Conservation (phyloP, 2,888 invertebrate genomes). For the Ptycholaimellus sp. region DNA sequence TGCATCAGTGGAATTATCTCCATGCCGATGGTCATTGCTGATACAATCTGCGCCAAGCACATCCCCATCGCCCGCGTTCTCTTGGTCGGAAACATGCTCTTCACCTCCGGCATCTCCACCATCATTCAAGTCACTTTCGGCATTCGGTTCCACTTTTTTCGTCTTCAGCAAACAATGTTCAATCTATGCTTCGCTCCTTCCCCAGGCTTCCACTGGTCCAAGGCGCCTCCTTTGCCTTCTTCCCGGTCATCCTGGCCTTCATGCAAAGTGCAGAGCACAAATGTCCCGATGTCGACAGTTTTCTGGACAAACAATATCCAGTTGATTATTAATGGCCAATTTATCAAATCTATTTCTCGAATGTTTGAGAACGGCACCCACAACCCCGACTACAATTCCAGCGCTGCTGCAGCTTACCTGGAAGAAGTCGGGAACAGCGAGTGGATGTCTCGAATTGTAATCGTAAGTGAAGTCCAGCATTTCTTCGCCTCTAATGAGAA, state of each 20-base stretch:
- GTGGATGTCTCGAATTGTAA: no score
- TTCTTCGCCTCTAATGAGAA: no score
- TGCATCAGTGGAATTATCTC: constrained; percentile 3
- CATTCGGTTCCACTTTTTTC: neutral
- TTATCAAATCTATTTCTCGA: no score
- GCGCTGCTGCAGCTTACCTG: no score
- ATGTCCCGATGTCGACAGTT: neutral
- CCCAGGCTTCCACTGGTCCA: constrained; percentile 7
- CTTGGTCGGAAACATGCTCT: constrained; percentile 4
- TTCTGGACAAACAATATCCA: no score
- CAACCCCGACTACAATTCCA: no score
- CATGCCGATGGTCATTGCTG: constrained; percentile 3
- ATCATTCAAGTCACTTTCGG: constrained; percentile 4
- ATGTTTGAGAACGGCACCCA: no score
- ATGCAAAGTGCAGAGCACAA: neutral
- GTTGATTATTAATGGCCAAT: no score
- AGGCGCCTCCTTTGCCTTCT: constrained; percentile 6
- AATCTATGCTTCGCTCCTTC: neutral
- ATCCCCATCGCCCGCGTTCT: constrained; percentile 2
- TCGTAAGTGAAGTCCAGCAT: no score
- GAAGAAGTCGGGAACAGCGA: no score
- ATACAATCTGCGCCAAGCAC: constrained; percentile 3
- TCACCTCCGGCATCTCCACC: constrained; percentile 3
- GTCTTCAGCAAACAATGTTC: neutral
- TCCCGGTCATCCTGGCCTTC: constrained; percentile 5